Base-by-base conservation (phyloP, 1,140 invertebrate genomes). In the Apocrypta bakeri region DNA sequence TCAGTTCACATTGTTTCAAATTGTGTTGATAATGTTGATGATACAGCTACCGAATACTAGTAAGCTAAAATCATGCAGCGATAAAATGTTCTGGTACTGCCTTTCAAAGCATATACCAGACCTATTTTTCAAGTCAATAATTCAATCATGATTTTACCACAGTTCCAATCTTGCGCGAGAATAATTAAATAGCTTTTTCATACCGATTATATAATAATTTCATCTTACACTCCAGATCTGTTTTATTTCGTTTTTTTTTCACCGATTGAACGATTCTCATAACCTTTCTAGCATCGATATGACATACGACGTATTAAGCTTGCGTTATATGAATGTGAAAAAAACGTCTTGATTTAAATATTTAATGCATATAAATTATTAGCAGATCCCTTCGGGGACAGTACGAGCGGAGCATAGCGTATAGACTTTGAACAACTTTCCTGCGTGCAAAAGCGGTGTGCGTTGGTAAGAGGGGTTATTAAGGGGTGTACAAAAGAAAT, bases 401-500 rank as follows among this genome's bases (percentile, higher is more conserved):
- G 75, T 64, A 63, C 61, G 24, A 64, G 25, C 21, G 25, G 27
- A 75, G 74, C 33, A 76, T 56, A 69, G 79, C 11, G 31, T 82
- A 82, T 82, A 77, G 73, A 72, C 75, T 82, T 64, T 77, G 25
- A 72, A 40, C 68, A 82, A 82, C 75, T 77, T 78, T 63, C 21
- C 68, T 77, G 42, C 74, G 31, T 72, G 31, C 40, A 17, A 24
- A 17, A n/a, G 75, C 8, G 29, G 8, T 42, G 33, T 33, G 27
- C 61, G 24, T 69, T 64, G 11, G 8, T 0, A 21, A n/a, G n/a
- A n/a, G n/a, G n/a, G n/a, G n/a, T n/a, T n/a, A n/a, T n/a, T n/a
- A 69, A 74, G 56, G 82, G 69, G 48, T 83, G 74, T 79, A 74
- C 31, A 83, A 79, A 83, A 83, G 76, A 79, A 83, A 83, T 83